These are phyloP conservation scores for Papilio demoleus DNA, from an alignment of 2,888 invertebrate species.

Conservation along the genomic window DNA sequence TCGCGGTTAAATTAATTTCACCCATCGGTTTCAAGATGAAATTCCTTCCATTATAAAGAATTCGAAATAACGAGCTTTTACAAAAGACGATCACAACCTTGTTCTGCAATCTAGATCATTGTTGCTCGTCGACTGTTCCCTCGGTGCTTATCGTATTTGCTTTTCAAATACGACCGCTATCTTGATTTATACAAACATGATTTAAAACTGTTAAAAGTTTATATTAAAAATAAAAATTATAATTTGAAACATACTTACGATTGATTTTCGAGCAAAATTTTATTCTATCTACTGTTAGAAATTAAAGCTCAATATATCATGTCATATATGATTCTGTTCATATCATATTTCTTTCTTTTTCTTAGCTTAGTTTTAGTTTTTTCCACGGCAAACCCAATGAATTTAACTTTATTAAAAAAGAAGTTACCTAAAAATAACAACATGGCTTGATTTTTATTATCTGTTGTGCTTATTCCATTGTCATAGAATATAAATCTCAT, in stretches of 20 bases:
- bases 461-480: background rate
- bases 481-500: background rate
- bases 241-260: background rate
- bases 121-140: background rate
- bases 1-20: background rate
- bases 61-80: slow-evolving; percentile 13
- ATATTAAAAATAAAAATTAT: slow-evolving; percentile 11
- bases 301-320: too few relatives aligned
- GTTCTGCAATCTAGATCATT: slow-evolving; percentile 2
- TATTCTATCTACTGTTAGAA: too few relatives aligned
- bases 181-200: slow-evolving; percentile 2
- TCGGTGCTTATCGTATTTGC: slow-evolving; percentile 17
- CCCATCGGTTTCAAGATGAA: slow-evolving; percentile 9
- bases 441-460: too few relatives aligned
- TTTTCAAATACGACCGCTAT: slow-evolving; percentile 4
- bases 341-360: too few relatives aligned
- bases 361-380: too few relatives aligned
- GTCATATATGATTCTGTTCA: too few relatives aligned
- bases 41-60: slow-evolving; percentile 27
- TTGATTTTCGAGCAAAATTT: too few relatives aligned
- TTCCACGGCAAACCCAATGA: too few relatives aligned
- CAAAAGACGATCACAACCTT: slow-evolving; percentile 23
- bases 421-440: too few relatives aligned
- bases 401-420: too few relatives aligned
- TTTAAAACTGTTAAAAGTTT: slow-evolving; percentile 4